Evolutionary conservation across 2,113 vertebrate genomes (phyloP).

Genomic region (Rhinichthys klamathensis): DNA sequence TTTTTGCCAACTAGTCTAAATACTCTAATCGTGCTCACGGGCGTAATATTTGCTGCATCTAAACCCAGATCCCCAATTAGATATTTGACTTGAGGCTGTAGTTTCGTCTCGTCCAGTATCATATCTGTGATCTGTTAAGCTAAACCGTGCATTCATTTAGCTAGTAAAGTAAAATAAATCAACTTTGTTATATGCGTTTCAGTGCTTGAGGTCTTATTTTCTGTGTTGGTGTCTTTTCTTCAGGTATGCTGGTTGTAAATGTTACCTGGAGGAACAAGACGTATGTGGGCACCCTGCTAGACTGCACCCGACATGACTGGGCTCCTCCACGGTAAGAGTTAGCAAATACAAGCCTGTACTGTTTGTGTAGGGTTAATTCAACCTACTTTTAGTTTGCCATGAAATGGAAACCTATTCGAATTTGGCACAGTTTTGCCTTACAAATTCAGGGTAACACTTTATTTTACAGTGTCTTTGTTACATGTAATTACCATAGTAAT

Average conservation of each 20-base stretch:
- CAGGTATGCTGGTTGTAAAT: conserved; percentile 98
- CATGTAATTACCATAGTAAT: too few species aligned
- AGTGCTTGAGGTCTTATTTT: not conserved
- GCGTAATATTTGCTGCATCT: too few species aligned
- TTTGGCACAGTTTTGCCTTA: not conserved
- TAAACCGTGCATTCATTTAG: not conserved
- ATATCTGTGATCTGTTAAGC: not conserved
- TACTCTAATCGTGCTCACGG: too few species aligned
- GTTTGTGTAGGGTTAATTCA: not conserved
- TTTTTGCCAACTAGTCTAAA: not conserved
- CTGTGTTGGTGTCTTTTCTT: conserved; percentile 30
- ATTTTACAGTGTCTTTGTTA: too few species aligned
- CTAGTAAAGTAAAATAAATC: not conserved
- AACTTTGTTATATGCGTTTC: not conserved
- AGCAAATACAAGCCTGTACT: not conserved
- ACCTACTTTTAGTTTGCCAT: not conserved
- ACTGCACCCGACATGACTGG: conserved; percentile 99
- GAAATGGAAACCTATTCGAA: not conserved
- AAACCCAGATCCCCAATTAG: not conserved
- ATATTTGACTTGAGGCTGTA: not conserved
- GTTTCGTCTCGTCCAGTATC: not conserved
- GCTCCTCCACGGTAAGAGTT: conserved; percentile 90
- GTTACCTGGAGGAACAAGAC: conserved; percentile 99
- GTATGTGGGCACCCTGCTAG: conserved; percentile 94
- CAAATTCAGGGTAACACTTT: too few species aligned